Conservation (phyloP, 2,797 vertebrate genomes). For the Micropoecilia bifurca region DNA sequence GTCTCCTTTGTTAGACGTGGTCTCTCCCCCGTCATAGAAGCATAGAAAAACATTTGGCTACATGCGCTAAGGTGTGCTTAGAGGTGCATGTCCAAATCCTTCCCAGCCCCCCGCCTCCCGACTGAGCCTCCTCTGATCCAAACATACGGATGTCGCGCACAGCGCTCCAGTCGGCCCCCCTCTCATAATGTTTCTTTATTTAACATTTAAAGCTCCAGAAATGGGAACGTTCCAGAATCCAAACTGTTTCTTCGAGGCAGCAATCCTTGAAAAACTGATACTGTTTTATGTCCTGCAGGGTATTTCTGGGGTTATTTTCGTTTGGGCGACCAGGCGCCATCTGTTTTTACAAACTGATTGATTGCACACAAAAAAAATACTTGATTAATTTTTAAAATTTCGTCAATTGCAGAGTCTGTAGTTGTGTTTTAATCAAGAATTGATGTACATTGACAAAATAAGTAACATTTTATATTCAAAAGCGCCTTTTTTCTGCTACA, state of each 20-base stretch:
- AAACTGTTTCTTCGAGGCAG: slow-evolving; percentile 52
- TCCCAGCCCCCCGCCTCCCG: neutral
- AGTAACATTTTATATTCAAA: too few relatives aligned
- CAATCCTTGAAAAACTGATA: slow-evolving; percentile 57
- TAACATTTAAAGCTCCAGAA: slow-evolving; percentile 78
- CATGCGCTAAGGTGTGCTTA: slow-evolving; percentile 73
- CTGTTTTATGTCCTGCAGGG: slow-evolving; percentile 22
- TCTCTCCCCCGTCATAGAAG: slow-evolving; percentile 73
- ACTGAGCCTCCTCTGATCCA: slow-evolving; percentile 28
- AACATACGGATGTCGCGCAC: slow-evolving; percentile 38
- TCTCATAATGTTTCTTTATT: slow-evolving; percentile 78
- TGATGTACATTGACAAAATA: too few relatives aligned
- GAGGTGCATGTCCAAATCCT: slow-evolving; percentile 68
- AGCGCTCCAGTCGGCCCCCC: slow-evolving; percentile 64
- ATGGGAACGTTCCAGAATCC: slow-evolving; percentile 70
- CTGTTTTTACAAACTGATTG: too few relatives aligned
- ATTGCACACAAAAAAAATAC: too few relatives aligned
- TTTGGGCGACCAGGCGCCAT: slow-evolving; percentile 37
- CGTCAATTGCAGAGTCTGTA: too few relatives aligned
- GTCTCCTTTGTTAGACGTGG: slow-evolving; percentile 75
- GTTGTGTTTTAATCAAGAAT: too few relatives aligned
- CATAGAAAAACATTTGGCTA: slow-evolving; percentile 78
- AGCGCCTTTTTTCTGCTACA: too few relatives aligned
- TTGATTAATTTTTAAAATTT: too few relatives aligned
- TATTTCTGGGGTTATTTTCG: slow-evolving; percentile 55